Base-by-base conservation (phyloP, 2,888 invertebrate genomes). In the Himalopsyche tibetana region DNA sequence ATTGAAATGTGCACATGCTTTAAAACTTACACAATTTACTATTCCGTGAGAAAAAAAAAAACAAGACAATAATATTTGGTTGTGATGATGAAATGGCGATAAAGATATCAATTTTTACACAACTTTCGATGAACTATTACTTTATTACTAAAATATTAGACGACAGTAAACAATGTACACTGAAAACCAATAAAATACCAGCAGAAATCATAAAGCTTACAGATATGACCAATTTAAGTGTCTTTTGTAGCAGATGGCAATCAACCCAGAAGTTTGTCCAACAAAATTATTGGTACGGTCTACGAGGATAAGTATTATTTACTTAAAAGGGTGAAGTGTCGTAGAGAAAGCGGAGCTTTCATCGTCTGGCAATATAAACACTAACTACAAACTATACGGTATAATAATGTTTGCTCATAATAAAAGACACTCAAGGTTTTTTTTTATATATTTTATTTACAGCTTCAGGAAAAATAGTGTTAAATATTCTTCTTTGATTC, bases 181-280 rank as follows among this genome's bases (percentile, higher is more conserved):
- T 28, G 28, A 36, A 74, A 74, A 69, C 36, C 36, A 69, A n/a
- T 69, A 69, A 28, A 69, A 69, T 69, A 69, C 36, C 12, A 11
- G 12, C 12, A 69, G 69, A 69, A 36, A 19, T 74, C 28, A 74
- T 36, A 36, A 74, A 36, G 74, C 36, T 36, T 15, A 51, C 45
- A 17, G 45, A 80, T 15, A 80, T 51, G 38, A 11, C 45, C 19
- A 45, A 80, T 80, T 80, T 80, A 80, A 45, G 80, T 45, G 42
- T 80, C 80, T 45, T 80, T 80, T 80, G 80, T 80, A 42, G 28
- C 80, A 80, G 80, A 80, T 80, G 80, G 80, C 80, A 51, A 51
- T 51, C 45, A 51, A 80, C 45, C 80, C 80, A 28, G 28, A 80
- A 42, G 80, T 80, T 80, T 42, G 80, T 28, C 9, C 42, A 12